Percentiles rank a stretch among this genome's conserved stretches.
These are phyloP conservation scores for Mycetomoellerius zeteki DNA, from an alignment of 1,140 invertebrate species.

Conservation along the genomic window DNA sequence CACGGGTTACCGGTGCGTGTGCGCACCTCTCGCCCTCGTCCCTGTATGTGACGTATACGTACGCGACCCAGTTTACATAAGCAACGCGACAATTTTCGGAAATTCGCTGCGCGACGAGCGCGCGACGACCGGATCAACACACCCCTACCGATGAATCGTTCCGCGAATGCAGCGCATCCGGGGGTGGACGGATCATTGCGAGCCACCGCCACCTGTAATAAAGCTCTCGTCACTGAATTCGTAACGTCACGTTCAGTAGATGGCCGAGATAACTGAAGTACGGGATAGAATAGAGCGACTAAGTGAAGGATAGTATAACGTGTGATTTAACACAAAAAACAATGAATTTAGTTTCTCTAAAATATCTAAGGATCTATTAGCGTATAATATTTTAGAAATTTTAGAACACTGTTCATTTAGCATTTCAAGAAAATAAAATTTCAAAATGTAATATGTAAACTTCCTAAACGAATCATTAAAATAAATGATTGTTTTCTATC, in stretches of 20 bases:
- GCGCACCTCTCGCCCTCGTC: not conserved
- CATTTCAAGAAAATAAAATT: not conserved
- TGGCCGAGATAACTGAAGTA: slow-evolving; percentile 35
- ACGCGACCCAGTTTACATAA: slow-evolving; percentile 52
- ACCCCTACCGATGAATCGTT: slow-evolving; percentile 20
- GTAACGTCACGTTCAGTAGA: slow-evolving; percentile 34
- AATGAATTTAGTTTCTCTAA: not conserved
- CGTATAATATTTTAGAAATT: not conserved
- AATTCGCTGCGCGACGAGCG: slow-evolving; percentile 31
- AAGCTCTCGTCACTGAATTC: slow-evolving; percentile 35
- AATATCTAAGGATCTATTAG: not conserved
- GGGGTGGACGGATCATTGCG: slow-evolving; percentile 34
- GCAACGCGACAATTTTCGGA: slow-evolving; percentile 49
- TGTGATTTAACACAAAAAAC: not conserved
- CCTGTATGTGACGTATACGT: slow-evolving; percentile 15
- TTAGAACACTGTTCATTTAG: not conserved
- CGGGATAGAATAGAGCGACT: not conserved
- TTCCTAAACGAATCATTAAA: not conserved
- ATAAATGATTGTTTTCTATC: not conserved
- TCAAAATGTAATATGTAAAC: not conserved
- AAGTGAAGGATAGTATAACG: slow-evolving; percentile 4
- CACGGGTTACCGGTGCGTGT: slow-evolving; percentile 18
- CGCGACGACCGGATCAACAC: not conserved
- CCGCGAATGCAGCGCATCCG: slow-evolving; percentile 32
- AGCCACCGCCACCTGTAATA: slow-evolving; percentile 44